phyloP scores from a whole-genome alignment of 2,797 vertebrate species.

The Rhynchotus rufescens region DNA sequence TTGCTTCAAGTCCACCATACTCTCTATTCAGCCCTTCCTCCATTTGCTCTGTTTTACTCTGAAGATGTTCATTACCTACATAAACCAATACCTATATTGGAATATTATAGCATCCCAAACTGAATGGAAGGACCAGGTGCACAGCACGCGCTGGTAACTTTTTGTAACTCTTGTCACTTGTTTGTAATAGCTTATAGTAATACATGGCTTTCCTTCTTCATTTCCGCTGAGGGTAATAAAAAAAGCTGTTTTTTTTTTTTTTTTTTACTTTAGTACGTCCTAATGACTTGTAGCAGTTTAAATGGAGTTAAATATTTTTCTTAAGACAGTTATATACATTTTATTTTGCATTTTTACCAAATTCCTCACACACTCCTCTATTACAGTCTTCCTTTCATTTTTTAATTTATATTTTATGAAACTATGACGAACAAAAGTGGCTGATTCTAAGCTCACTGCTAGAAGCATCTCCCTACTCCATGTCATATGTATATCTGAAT shows the following conservation, averaged over 20 bases:
- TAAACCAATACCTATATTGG: too few relatives aligned
- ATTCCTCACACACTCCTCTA: neutral
- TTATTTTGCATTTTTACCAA: constrained; percentile 33
- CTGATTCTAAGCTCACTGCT: neutral
- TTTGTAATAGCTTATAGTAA: neutral
- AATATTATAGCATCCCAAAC: neutral
- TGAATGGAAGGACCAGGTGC: neutral
- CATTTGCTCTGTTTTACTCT: neutral
- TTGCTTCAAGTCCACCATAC: neutral
- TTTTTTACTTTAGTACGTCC: constrained; percentile 5
- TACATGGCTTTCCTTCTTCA: neutral
- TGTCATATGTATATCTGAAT: neutral
- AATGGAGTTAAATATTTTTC: constrained; percentile 20
- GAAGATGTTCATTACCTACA: neutral
- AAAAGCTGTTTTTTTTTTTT: neutral
- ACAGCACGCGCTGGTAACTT: neutral
- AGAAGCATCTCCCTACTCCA: neutral
- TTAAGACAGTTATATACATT: constrained; percentile 20
- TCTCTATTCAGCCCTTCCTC: neutral
- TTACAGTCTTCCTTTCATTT: neutral
- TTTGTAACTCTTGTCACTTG: too few relatives aligned
- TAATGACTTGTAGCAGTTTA: neutral
- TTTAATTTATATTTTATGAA: neutral
- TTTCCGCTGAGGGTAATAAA: neutral
- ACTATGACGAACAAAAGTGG: neutral